phyloP scores from a whole-genome alignment of 2,113 vertebrate species.

The Eulemur macaco region DNA sequence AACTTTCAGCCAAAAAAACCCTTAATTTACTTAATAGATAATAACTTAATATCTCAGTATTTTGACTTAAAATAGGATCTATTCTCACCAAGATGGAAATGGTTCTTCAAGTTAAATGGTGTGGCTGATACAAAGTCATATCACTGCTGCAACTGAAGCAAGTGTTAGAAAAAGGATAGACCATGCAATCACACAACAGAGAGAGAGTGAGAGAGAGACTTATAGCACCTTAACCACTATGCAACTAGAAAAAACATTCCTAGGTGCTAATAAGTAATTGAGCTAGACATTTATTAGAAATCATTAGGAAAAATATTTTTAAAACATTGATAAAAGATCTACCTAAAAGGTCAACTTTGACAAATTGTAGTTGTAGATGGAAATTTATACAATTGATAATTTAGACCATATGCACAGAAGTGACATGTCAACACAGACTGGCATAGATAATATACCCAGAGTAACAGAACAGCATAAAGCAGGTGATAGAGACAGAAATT shows the following conservation, averaged over 20 bases:
- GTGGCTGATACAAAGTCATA: not conserved
- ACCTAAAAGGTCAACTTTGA: not conserved
- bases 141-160: not conserved
- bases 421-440: not conserved
- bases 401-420: not conserved
- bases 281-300: not conserved
- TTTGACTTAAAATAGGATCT: not conserved
- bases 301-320: not conserved
- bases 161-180: not conserved
- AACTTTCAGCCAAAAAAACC: not conserved
- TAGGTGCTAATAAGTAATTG: not conserved
- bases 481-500: not conserved
- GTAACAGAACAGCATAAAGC: not conserved
- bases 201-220: not conserved
- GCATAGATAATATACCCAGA: not conserved
- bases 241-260: not conserved
- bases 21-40: not conserved
- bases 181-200: not conserved
- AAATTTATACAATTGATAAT: not conserved
- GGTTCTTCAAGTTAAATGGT: not conserved
- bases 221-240: not conserved
- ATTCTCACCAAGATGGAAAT: not conserved
- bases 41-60: not conserved
- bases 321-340: not conserved
- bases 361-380: not conserved